Evolutionary conservation across 2,888 invertebrate species (phyloP).

Genomic region (Trissoscelio sp.): DNA sequence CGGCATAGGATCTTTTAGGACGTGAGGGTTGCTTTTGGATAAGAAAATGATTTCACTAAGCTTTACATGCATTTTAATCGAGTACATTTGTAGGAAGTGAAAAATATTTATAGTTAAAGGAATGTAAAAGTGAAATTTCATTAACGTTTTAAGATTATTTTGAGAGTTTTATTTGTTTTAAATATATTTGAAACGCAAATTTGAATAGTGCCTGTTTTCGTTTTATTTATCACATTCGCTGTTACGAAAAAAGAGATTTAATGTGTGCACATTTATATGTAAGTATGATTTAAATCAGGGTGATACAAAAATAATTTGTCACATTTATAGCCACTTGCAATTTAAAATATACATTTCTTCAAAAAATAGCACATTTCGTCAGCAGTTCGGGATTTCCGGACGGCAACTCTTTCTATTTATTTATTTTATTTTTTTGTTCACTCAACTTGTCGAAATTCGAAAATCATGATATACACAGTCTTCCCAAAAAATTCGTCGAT

Average conservation of each 20-base stretch:
- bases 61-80: conserved; percentile 14
- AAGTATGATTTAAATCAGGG: conserved; percentile 15
- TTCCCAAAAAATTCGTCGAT: conserved; percentile 24
- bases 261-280: conserved; percentile 7
- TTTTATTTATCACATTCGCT: not conserved
- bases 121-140: conserved; percentile 4
- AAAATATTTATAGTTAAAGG: conserved; percentile 12
- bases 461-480: conserved; percentile 37
- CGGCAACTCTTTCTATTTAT: conserved; percentile 55
- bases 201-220: not conserved
- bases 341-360: conserved; percentile 51
- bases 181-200: not conserved
- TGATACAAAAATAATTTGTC: conserved; percentile 50
- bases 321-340: conserved; percentile 26
- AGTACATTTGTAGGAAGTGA: conserved; percentile 19
- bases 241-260: not conserved
- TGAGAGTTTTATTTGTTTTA: not conserved
- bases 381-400: conserved; percentile 63
- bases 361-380: conserved; percentile 47
- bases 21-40: conserved; percentile 48
- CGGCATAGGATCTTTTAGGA: too few species aligned
- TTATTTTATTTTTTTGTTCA: too few species aligned
- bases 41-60: conserved; percentile 12
- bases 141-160: conserved; percentile 1
- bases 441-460: conserved; percentile 11